Evolutionary conservation across 2,888 invertebrate species (phyloP), one percentile per base, ranked within the genome.

Genomic region (Leptopterna dolabrata): DNA sequence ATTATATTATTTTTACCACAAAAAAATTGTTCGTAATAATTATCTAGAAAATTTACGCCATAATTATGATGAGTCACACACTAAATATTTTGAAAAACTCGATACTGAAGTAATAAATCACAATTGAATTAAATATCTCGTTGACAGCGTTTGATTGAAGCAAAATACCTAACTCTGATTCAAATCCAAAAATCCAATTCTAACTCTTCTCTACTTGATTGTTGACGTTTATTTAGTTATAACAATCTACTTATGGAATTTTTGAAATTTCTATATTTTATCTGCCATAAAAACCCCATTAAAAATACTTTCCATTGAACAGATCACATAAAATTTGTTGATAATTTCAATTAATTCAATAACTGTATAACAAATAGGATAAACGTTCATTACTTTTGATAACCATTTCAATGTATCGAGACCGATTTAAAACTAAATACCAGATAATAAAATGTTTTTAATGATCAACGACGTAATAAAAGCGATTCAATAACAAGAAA

Each of bases 401-500:
- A 36, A 36, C 36, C 36, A 36, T 7, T 7, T 7, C 7, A 4
- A 36, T 36, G 36, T 36, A 2, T 4, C 7, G 36, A 36, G 7
- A 36, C 36, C 36, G 7, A 7, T 36, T 36, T 36, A 63, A 63
- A 63, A 19, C 1, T 4, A 63, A n/a, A 24, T 24, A 63, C 11
- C 24, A 63, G 24, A 24, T 63, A 7, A 63, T 47, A 47, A 13
- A 47, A 13, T 63, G 24, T 55, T 36, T 43, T 78, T 45, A 76
- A 45, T 63, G 19, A 63, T 19, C 55, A 24, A 55, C 11, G 0
- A 24, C 27, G 9, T 24, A 63, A 63, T 13, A 24, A 24, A n/a
- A 24, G 4, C 24, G 78, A 78, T 78, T 78, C 27, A 45, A 19
- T 47, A 63, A 83, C 70, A 41, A 83, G 83, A 83, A 83, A 83